These are phyloP conservation scores for Tragelaphus scriptus DNA, from an alignment of 2,113 vertebrate species.

Conservation along the genomic window DNA sequence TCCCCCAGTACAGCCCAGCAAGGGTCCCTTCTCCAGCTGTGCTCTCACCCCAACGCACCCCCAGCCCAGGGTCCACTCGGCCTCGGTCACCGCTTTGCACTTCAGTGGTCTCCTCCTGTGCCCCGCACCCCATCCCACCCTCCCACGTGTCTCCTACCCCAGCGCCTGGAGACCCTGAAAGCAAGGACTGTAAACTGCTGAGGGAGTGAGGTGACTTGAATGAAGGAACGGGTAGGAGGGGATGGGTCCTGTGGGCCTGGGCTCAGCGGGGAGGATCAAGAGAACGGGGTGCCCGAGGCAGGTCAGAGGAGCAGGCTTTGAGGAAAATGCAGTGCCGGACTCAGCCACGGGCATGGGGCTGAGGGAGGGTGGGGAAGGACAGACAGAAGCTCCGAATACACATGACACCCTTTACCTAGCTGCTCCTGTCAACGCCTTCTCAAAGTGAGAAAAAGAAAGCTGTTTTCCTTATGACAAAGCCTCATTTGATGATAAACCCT, in stretches of 20 bases:
- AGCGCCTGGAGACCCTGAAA: neutral
- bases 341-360: fast-evolving
- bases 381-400: neutral
- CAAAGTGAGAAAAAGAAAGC: constrained; percentile 37
- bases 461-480: constrained; percentile 40
- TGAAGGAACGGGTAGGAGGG: neutral
- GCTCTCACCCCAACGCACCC: fast-evolving
- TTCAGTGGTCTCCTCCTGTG: neutral
- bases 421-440: constrained; percentile 2
- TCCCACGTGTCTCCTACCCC: neutral
- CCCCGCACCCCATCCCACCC: fast-evolving
- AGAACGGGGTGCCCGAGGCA: neutral
- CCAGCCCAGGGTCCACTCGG: neutral
- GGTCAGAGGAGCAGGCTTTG: neutral
- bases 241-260: neutral
- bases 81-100: neutral
- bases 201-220: neutral
- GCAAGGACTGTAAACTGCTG: neutral
- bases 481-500: constrained; percentile 29
- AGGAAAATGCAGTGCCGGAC: neutral
- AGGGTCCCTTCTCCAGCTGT: too few relatives aligned
- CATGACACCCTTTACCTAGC: neutral
- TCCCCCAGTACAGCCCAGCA: neutral
- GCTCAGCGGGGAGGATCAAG: neutral
- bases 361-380: neutral